phyloP scores from a whole-genome alignment of 2,888 invertebrate genomes.

The Zhuqinia jingwanae region DNA sequence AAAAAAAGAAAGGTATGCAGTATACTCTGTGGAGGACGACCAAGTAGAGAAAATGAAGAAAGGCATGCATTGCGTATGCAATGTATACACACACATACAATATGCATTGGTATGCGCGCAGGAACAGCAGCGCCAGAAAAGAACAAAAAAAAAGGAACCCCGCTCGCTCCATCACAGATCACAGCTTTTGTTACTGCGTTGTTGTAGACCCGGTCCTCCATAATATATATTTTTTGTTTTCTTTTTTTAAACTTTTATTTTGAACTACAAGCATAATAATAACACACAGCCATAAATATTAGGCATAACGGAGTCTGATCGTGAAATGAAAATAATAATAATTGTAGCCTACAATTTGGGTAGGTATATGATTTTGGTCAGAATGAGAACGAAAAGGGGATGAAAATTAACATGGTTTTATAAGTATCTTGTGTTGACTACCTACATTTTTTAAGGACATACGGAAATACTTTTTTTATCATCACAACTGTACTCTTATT shows the following conservation, averaged over 20 bases:
- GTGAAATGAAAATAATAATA: constrained; percentile 23
- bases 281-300: constrained; percentile 58
- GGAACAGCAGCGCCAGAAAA: constrained; percentile 10
- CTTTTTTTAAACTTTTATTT: neutral
- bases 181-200: neutral
- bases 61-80: no score
- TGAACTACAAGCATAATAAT: neutral
- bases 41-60: constrained; percentile 11
- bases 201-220: neutral
- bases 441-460: constrained; percentile 41
- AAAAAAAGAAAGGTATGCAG: constrained; percentile 55
- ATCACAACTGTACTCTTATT: neutral
- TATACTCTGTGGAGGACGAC: no score
- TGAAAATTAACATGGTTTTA: no score
- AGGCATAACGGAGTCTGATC: constrained; percentile 60
- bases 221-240: constrained; percentile 14
- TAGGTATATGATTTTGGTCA: no score
- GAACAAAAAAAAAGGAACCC: constrained; percentile 51
- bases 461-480: constrained; percentile 9
- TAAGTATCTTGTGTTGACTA: neutral
- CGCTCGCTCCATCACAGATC: constrained; percentile 36
- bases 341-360: no score
- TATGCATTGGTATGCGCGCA: constrained; percentile 49
- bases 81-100: no score
- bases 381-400: no score